Conservation (phyloP, 2,888 invertebrate species). For the Aricia artaxerxes region DNA sequence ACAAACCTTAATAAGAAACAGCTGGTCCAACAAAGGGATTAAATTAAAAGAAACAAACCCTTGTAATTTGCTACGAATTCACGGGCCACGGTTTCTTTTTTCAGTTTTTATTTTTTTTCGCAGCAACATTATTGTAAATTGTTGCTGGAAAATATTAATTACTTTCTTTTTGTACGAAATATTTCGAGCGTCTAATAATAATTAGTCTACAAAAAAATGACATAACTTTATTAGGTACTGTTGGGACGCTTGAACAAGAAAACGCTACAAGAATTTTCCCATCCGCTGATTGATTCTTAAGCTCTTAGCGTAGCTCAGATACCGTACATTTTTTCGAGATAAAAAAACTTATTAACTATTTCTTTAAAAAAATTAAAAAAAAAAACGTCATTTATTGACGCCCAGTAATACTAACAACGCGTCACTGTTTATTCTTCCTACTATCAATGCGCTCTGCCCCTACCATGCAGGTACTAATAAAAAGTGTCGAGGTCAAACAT, state of each 20-base stretch:
- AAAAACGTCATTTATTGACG: too few relatives aligned
- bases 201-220: background rate
- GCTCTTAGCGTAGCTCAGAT: background rate
- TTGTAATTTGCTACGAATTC: constrained; percentile 43
- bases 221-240: background rate
- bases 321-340: background rate
- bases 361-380: too few relatives aligned
- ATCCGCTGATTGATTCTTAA: too few relatives aligned
- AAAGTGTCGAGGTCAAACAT: too few relatives aligned
- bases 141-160: constrained; percentile 32
- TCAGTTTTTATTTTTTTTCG: constrained; percentile 13
- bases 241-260: background rate
- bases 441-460: too few relatives aligned
- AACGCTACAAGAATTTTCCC: too few relatives aligned
- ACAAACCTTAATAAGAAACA: constrained; percentile 57
- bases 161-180: constrained; percentile 3
- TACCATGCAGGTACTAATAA: too few relatives aligned
- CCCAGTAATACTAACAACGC: too few relatives aligned
- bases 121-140: constrained; percentile 24
- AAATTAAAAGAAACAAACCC: constrained; percentile 59
- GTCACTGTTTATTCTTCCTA: too few relatives aligned
- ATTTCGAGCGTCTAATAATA: constrained; percentile 1
- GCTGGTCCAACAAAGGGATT: constrained; percentile 66
- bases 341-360: too few relatives aligned
- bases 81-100: constrained; percentile 34